Evolutionary conservation across 2,113 vertebrate species (phyloP).

Genomic region (Regulus satrapa): DNA sequence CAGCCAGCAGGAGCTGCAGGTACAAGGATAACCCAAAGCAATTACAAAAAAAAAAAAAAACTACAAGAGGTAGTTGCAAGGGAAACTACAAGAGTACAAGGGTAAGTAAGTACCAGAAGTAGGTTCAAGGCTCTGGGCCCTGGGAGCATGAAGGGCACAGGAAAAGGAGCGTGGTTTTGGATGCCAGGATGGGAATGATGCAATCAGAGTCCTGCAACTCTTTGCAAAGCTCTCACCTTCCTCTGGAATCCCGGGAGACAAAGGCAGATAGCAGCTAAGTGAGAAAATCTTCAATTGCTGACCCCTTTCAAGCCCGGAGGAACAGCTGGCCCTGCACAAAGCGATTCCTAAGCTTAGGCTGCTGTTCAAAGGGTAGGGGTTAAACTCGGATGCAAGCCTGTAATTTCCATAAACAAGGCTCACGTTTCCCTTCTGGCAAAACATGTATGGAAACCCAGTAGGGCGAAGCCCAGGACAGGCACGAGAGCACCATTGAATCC

Average conservation of each 20-base stretch:
- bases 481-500: background rate
- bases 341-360: background rate
- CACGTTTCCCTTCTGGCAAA: conserved; percentile 46
- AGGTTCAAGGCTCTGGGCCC: background rate
- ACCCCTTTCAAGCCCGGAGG: background rate
- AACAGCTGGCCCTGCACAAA: background rate
- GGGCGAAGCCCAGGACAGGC: background rate
- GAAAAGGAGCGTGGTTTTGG: background rate
- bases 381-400: conserved; percentile 38
- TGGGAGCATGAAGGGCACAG: background rate
- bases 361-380: conserved; percentile 35
- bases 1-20: background rate
- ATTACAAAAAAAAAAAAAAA: background rate
- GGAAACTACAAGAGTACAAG: background rate
- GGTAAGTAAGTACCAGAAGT: background rate
- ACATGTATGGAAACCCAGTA: conserved; percentile 34
- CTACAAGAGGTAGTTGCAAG: background rate
- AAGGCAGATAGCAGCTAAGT: background rate
- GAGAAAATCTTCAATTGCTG: conserved; percentile 31
- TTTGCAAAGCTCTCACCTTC: background rate
- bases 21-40: background rate
- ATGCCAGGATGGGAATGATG: background rate
- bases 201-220: background rate
- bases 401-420: conserved; percentile 68
- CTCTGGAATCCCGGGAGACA: background rate